These are phyloP conservation scores for Hartigia nigra DNA, from an alignment of 2,888 invertebrate species.

Conservation along the genomic window DNA sequence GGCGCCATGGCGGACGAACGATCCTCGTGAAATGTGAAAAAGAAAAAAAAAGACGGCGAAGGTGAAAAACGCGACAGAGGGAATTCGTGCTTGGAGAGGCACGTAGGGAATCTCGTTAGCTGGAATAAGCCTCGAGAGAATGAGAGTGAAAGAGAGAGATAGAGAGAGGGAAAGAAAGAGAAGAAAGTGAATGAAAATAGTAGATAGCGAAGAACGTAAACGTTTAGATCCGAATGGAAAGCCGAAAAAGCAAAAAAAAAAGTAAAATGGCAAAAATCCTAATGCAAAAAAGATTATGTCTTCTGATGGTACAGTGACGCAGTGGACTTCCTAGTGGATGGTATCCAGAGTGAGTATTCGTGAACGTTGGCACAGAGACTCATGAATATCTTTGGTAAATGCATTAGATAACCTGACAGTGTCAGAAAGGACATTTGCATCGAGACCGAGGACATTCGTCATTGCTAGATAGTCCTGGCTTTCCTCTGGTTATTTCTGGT, in stretches of 20 bases:
- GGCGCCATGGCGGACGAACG: not conserved
- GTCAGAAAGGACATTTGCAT: not conserved
- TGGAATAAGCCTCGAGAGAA: constrained; percentile 7
- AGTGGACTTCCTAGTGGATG: not conserved
- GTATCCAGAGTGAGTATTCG: not conserved
- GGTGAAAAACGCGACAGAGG: constrained; percentile 31
- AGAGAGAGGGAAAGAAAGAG: constrained; percentile 12
- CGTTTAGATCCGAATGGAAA: constrained; percentile 7
- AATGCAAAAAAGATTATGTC: not conserved
- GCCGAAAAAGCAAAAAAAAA: not conserved
- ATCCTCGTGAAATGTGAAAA: no score
- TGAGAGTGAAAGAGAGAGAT: constrained; percentile 8
- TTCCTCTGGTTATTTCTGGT: not conserved
- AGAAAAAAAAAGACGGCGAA: not conserved
- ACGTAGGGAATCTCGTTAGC: not conserved
- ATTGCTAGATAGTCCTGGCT: not conserved
- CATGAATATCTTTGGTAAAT: not conserved
- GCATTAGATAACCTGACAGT: not conserved
- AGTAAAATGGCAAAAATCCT: not conserved
- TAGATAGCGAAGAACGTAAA: constrained; percentile 18
- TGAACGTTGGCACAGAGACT: not conserved
- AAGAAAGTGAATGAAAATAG: constrained; percentile 23
- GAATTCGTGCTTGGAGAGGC: constrained; percentile 30
- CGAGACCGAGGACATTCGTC: not conserved
- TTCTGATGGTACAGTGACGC: not conserved